Evolutionary conservation across 2,888 invertebrate species (phyloP), one percentile per base, ranked within the genome.

Genomic region (Callosobruchus maculatus): DNA sequence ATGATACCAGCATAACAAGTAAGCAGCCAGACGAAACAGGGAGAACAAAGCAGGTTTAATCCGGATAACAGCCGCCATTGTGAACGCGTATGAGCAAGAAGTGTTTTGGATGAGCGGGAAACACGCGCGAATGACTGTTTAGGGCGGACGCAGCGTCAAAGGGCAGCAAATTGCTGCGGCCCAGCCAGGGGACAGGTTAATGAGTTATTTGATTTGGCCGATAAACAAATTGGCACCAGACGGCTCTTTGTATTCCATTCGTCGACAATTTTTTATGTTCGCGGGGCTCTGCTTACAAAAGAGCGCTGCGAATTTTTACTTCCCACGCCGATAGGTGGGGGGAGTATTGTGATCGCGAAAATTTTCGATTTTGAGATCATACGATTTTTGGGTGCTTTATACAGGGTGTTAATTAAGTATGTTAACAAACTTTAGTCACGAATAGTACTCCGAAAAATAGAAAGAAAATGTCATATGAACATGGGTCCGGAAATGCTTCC

Each of bases 21-120:
- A 49, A 18, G 1, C 18, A 18, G 7, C 1, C 49, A 49, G 5
- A 18, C 49, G 13, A 70, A 70, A 68, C 49, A 70, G 69, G 66
- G 49, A 49, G 72, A 21, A 69, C 68, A 74, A 67, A 21, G 71
- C 74, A 66, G 71, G 71, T 73, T 73, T 74, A 73, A 75, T 75
- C 75, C 75, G 70, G 73, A 73, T 73, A 75, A 73, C 73, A 71
- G n/a, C 70, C 68, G 68, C 70, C 71, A 75, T 73, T 75, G 73
- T 73, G 69, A 70, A 72, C 73, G 30, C 67, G 71, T 71, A 75
- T 75, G 73, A 75, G 67, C 75, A 72, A 71, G 72, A 73, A 75
- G 75, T 73, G 75, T 73, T 75, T 75, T 70, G 30, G 75, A 71
- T 75, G 75, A 73, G 70, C 71, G 26, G 30, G 69, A 26, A 71